Base-by-base conservation (phyloP, 1,140 invertebrate genomes). In the Amyelois transitella region DNA sequence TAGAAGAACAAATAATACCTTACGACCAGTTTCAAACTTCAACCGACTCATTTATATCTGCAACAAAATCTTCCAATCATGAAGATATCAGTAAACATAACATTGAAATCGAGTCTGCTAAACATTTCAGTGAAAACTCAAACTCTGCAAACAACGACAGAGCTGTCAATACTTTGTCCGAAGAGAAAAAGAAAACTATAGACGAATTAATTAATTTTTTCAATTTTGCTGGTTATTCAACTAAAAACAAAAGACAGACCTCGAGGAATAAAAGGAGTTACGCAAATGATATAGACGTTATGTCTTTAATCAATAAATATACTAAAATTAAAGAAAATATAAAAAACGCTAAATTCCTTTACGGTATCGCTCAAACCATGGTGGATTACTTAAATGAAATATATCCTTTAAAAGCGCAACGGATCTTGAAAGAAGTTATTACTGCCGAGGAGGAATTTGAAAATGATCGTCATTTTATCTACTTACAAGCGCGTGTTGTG, bases 1-100 rank as follows among this genome's bases (percentile, higher is more conserved):
- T 89, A 48, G 75, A 89, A 65, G 72, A 81, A 28, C 88, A 89
- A 75, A 88, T 89, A 53, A 84, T 89, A 55, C 74, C 81, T 18
- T 20, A 63, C 50, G 38, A 62, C 51, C 53, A 77, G 51, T 61
- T 55, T 51, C 53, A 67, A 64, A 58, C 49, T 48, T 48, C 53
- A 17, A 38, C 49, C 24, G 18, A 18, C 18, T 53, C 24, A 17
- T n/a, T 48, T 25, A 18, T 45, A 12, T 48, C 44, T 28, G 7
- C 50, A 22, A 58, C 55, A 25, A 38, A 44, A 43, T 56, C 53
- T 44, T 44, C 49, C 51, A 22, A 38, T 47, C 28, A 32, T 8
- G 18, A 43, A 6, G 51, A 55, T 19, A 43, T 53, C 10, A 62
- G 52, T 59, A 18, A 56, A 17, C 14, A 56, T 45, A 43, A 68